Percentiles rank a stretch among this genome's conserved stretches.
phyloP scores from a whole-genome alignment of 1,140 invertebrate species.

The Phymastichus coffea region DNA sequence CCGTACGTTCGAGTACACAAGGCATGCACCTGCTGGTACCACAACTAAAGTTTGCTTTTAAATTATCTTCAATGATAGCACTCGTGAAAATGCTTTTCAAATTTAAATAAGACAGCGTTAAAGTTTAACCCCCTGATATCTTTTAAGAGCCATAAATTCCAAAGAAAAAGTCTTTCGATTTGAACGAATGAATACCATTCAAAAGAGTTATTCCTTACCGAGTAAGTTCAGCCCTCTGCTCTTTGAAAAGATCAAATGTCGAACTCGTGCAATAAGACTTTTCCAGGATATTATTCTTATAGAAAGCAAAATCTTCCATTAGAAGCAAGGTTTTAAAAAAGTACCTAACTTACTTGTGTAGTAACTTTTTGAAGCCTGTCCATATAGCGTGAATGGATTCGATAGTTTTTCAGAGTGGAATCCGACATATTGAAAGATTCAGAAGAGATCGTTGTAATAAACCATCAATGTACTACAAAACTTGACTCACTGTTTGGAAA shows the following conservation, averaged over 20 bases:
- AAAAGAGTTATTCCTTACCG: neutral
- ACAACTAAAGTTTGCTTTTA: neutral
- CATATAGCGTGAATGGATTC: too few species aligned
- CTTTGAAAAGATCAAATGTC: neutral
- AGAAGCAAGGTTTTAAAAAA: neutral
- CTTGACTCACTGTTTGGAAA: too few species aligned
- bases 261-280: conserved; percentile 5
- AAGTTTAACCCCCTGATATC: neutral
- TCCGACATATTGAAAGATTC: too few species aligned
- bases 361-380: too few species aligned
- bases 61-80: neutral
- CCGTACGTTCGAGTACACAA: too few species aligned
- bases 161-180: conserved; percentile 2
- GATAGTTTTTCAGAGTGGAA: too few species aligned
- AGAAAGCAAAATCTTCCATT: conserved; percentile 7
- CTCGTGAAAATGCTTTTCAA: neutral
- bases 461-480: too few species aligned
- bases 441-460: conserved; percentile 12
- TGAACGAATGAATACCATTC: conserved; percentile 3
- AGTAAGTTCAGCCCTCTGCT: conserved; percentile 6
- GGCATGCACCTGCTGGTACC: too few species aligned
- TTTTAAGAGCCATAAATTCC: conserved; percentile 2
- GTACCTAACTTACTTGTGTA: neutral
- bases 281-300: conserved; percentile 4
- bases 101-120: neutral